phyloP scores from a whole-genome alignment of 2,797 vertebrate genomes.

The Manis crassicaudata region DNA sequence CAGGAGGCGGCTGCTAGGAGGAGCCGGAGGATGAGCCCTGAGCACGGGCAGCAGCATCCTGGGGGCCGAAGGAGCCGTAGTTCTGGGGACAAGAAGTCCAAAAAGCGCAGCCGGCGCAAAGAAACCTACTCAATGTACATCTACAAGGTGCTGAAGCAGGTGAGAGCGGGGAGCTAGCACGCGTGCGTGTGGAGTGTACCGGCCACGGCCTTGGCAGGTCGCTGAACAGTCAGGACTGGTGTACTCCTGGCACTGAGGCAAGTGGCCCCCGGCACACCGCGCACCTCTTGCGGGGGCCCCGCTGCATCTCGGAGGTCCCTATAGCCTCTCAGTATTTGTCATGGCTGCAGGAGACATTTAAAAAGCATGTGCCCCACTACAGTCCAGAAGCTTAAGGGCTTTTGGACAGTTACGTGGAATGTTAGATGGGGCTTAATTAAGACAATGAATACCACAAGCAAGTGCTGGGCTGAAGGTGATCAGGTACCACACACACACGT shows the following conservation, averaged over 20 bases:
- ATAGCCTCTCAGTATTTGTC: background rate
- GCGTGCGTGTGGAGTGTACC: rapidly evolving
- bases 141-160: slow-evolving; percentile 93
- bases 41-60: slow-evolving; percentile 78
- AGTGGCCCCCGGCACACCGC: background rate
- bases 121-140: slow-evolving; percentile 90
- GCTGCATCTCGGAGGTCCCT: background rate
- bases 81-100: slow-evolving; percentile 82
- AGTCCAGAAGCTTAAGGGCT: background rate
- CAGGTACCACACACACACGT: rapidly evolving
- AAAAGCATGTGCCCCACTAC: background rate
- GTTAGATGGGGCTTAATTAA: background rate
- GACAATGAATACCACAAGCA: background rate
- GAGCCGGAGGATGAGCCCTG: slow-evolving; percentile 82
- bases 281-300: background rate
- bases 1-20: rapidly evolving
- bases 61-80: slow-evolving; percentile 27
- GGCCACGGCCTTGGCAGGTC: rapidly evolving
- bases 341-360: background rate
- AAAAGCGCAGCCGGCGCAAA: slow-evolving; percentile 85
- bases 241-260: background rate
- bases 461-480: background rate
- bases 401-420: background rate
- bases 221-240: rapidly evolving
- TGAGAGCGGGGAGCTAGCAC: slow-evolving; percentile 9